These are phyloP conservation scores for Cecidostiba fungosa DNA, from an alignment of 2,888 invertebrate species.

Conservation along the genomic window DNA sequence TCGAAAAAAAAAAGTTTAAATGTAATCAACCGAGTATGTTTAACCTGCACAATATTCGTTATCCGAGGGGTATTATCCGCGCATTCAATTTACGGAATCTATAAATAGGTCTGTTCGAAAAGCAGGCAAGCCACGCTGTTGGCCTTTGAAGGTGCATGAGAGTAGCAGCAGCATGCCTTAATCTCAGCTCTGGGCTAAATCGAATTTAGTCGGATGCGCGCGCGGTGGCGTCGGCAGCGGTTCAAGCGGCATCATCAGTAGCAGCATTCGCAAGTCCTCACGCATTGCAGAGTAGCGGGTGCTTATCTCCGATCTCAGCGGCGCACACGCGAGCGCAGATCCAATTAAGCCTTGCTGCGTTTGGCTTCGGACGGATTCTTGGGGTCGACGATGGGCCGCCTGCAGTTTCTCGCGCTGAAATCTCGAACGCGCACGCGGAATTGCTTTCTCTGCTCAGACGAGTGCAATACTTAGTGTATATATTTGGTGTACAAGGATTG, in stretches of 20 bases:
- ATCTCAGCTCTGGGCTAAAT: background rate
- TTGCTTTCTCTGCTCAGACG: background rate
- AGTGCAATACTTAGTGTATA: background rate
- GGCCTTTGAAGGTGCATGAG: background rate
- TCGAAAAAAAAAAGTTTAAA: too few species aligned
- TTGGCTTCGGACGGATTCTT: constrained; percentile 41
- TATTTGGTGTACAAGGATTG: background rate
- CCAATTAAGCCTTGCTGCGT: constrained; percentile 53
- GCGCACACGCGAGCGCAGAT: constrained; percentile 36
- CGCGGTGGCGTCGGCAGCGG: background rate
- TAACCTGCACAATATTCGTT: too few species aligned
- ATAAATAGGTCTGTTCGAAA: constrained; percentile 4
- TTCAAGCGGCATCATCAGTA: background rate
- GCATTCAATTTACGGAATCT: background rate
- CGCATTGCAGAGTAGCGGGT: constrained; percentile 3
- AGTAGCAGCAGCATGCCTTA: background rate
- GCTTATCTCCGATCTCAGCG: constrained; percentile 40
- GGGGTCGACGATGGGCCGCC: background rate
- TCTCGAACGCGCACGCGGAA: background rate
- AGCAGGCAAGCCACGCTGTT: background rate
- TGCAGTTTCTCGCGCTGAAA: constrained; percentile 25
- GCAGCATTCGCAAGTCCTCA: background rate
- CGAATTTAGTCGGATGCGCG: background rate
- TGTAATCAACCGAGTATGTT: too few species aligned
- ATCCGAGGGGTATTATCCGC: background rate